These are phyloP conservation scores for Thamnophis elegans DNA, from an alignment of 2,797 vertebrate genomes.

Conservation along the genomic window DNA sequence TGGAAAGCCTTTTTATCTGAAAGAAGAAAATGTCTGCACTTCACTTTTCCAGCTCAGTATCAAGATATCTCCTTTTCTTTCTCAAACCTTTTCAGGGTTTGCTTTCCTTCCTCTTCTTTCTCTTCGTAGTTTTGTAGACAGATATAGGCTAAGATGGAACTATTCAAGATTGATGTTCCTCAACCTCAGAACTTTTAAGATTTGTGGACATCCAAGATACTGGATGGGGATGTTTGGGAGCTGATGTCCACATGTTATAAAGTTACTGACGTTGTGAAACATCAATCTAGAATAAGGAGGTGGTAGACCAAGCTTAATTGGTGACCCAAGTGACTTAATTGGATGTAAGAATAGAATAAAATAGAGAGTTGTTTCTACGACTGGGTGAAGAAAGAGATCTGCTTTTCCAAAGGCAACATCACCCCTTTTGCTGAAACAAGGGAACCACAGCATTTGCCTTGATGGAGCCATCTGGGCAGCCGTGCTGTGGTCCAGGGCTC, in stretches of 20 bases:
- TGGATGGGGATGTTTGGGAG: background rate
- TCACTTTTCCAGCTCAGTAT: background rate
- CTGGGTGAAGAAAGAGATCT: background rate
- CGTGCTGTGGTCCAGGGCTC: background rate
- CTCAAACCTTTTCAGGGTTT: background rate
- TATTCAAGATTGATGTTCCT: background rate
- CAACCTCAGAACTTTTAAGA: background rate
- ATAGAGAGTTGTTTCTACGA: background rate
- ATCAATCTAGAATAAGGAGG: background rate
- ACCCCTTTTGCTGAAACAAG: background rate
- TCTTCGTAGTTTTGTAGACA: background rate
- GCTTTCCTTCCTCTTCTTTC: background rate
- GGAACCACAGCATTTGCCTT: background rate
- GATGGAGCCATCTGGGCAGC: background rate
- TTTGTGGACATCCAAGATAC: background rate
- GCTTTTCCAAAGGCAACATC: background rate
- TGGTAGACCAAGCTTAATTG: background rate
- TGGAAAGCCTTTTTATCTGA: background rate
- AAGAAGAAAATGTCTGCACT: background rate
- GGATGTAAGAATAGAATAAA: background rate
- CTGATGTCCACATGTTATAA: background rate
- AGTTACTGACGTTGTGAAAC: background rate
- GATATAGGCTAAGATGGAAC: background rate
- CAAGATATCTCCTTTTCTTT: background rate
- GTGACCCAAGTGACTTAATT: background rate